phyloP scores from a whole-genome alignment of 2,888 invertebrate genomes.

The Drosophila glabriapex region DNA sequence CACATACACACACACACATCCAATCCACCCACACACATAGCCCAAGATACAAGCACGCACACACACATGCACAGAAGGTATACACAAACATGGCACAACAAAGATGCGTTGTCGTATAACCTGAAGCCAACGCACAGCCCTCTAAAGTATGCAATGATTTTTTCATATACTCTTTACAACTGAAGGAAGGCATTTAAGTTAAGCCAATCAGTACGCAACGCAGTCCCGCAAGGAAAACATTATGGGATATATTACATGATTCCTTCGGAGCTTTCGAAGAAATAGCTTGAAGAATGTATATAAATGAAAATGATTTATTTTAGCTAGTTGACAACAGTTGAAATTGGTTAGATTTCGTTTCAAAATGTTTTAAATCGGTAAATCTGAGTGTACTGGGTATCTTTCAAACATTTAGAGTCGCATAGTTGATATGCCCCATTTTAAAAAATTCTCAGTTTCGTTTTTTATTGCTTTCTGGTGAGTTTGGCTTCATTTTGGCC shows the following conservation, averaged over 20 bases:
- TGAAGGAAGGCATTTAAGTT: background rate
- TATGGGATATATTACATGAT: background rate
- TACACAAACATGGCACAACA: conserved; percentile 47
- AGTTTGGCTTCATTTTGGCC: conserved; percentile 25
- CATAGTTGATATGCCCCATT: conserved; percentile 2
- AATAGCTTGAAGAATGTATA: too few species aligned
- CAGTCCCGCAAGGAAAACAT: too few species aligned
- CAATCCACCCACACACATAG: background rate
- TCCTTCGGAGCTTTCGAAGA: background rate
- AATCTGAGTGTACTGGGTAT: too few species aligned
- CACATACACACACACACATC: conserved; percentile 1
- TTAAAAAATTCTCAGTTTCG: background rate
- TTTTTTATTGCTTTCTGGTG: conserved; percentile 14
- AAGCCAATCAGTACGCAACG: background rate
- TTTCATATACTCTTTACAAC: conserved; percentile 16
- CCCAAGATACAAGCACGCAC: background rate
- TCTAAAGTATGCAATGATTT: conserved; percentile 49
- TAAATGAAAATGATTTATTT: background rate
- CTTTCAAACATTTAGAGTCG: background rate
- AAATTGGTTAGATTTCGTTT: background rate
- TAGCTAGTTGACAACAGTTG: background rate
- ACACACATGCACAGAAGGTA: background rate
- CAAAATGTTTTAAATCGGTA: background rate
- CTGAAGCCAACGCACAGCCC: conserved; percentile 35
- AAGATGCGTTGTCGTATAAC: conserved; percentile 61